A percentile compares a stretch with the other conserved stretches of the same genome.
Conservation (phyloP, 2,888 invertebrate species). For the Blastobasis adustella region DNA sequence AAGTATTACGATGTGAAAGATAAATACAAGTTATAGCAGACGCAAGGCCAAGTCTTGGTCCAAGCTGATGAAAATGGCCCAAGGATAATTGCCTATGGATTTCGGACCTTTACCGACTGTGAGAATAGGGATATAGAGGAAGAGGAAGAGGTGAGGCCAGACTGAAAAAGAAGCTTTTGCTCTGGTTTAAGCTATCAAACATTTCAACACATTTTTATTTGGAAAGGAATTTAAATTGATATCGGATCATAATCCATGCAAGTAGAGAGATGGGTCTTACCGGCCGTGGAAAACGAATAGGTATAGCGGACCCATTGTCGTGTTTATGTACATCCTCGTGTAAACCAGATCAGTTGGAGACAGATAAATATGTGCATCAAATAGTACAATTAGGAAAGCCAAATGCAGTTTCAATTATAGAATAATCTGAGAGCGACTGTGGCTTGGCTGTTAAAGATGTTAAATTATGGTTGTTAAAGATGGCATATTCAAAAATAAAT, state of each 20-base stretch:
- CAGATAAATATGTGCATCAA: not conserved
- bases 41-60: constrained; percentile 12
- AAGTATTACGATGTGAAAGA: constrained; percentile 11
- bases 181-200: not conserved
- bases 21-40: constrained; percentile 10
- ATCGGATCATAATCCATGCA: too few species aligned
- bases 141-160: too few species aligned
- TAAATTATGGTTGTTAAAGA: constrained; percentile 1
- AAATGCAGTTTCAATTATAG: not conserved
- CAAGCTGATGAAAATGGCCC: constrained; percentile 13
- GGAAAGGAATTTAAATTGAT: too few species aligned
- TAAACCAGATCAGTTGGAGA: not conserved
- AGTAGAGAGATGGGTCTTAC: constrained; percentile 7
- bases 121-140: constrained; percentile 22
- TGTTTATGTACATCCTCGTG: not conserved
- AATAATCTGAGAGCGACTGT: too few species aligned
- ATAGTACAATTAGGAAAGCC: not conserved
- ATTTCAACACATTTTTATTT: too few species aligned
- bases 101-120: constrained; percentile 18
- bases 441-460: not conserved
- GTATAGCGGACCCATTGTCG: constrained; percentile 1
- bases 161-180: constrained; percentile 26
- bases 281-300: constrained; percentile 5
- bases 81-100: constrained; percentile 23
- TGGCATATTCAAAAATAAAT: not conserved